phyloP scores from a whole-genome alignment of 2,888 invertebrate genomes.

The Leucozona laternaria region DNA sequence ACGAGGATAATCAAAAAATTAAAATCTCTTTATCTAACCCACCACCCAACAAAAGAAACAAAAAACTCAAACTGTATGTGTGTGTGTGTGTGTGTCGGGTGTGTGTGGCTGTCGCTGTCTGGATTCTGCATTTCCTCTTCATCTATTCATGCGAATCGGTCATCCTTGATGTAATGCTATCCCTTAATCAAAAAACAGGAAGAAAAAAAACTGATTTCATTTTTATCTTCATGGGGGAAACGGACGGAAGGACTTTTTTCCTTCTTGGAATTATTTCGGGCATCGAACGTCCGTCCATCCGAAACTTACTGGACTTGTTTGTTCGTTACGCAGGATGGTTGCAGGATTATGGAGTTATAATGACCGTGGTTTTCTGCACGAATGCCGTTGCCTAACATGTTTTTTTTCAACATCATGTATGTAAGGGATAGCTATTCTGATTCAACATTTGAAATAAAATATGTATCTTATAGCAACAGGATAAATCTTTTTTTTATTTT shows the following conservation, averaged over 20 bases:
- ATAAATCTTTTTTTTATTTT: too few species aligned
- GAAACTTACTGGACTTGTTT: constrained; percentile 20
- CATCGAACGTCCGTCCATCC: constrained; percentile 16
- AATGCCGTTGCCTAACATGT: constrained; percentile 25
- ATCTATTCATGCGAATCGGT: constrained; percentile 72
- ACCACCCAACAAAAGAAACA: constrained; percentile 2
- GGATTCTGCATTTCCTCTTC: constrained; percentile 68
- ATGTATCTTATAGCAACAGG: too few species aligned
- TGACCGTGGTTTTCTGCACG: constrained; percentile 70
- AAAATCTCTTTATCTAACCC: constrained; percentile 82
- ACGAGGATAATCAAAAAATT: constrained; percentile 82
- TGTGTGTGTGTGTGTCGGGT: not conserved
- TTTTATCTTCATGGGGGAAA: constrained; percentile 40
- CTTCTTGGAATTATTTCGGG: constrained; percentile 23
- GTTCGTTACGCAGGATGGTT: constrained; percentile 38
- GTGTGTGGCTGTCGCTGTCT: too few species aligned
- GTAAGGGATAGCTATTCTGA: not conserved
- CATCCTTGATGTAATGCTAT: constrained; percentile 73
- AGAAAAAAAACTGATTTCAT: constrained; percentile 32
- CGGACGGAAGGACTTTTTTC: constrained; percentile 48
- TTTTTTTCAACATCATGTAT: not conserved
- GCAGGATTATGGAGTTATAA: constrained; percentile 52
- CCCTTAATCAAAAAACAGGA: constrained; percentile 49
- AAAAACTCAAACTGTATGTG: not conserved
- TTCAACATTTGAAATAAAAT: not conserved